A percentile compares a stretch with the other conserved stretches of the same genome.
Conservation (phyloP, 2,113 vertebrate genomes). For the Lasiurus borealis region DNA sequence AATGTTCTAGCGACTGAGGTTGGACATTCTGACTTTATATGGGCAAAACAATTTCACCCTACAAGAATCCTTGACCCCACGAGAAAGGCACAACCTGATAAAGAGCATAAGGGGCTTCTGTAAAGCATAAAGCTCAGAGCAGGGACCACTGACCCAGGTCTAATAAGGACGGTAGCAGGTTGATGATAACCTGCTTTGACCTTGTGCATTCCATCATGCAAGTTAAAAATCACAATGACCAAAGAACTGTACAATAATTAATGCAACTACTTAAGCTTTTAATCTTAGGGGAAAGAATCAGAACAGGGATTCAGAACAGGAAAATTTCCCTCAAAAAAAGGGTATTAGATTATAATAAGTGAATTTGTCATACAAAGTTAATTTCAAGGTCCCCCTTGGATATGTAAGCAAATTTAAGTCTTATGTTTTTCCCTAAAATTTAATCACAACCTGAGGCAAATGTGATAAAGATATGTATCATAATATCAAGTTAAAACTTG, state of each 20-base stretch:
- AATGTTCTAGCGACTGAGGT: background rate
- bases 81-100: background rate
- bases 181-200: background rate
- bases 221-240: background rate
- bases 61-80: background rate
- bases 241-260: background rate
- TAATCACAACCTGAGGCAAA: constrained; percentile 9
- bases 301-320: background rate
- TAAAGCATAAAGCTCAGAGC: background rate
- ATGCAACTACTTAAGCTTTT: background rate
- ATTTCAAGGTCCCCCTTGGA: background rate
- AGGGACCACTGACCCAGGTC: background rate
- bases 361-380: background rate
- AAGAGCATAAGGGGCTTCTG: accelerated
- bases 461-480: background rate
- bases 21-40: background rate
- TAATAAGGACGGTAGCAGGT: background rate
- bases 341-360: constrained; percentile 30
- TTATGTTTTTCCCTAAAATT: constrained; percentile 37
- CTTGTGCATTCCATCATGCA: background rate
- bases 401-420: constrained; percentile 28
- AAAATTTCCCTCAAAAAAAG: background rate
- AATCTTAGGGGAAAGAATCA: background rate
- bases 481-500: constrained; percentile 27
- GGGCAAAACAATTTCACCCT: background rate